Base-by-base conservation (phyloP, 2,113 vertebrate genomes). In the Odocoileus hemionus region DNA sequence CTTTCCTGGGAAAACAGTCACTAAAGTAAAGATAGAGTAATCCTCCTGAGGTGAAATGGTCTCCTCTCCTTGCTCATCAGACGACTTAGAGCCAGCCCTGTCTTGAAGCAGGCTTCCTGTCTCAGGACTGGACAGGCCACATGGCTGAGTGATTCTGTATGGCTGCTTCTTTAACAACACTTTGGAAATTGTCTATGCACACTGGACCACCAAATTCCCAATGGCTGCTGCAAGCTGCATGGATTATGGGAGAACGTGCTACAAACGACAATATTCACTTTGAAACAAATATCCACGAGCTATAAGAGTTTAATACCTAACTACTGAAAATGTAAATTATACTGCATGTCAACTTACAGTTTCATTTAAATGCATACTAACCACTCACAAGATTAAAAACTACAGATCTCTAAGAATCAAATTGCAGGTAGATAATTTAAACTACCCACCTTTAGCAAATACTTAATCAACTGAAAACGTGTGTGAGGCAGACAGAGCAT, bases 321-420 rank as follows among this genome's bases (percentile, higher is more conserved):
- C 39, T 13, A 25, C 58, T 93, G 88, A 74, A 94, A 97, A 97
- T 94, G 64, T 92, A 91, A 95, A 98, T 52, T 60, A 96, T 76
- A 97, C 14, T 91, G 55, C 30, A 95, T 36, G 85, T 21, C 70
- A 96, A 96, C 82, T 92, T 95, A 30, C 30, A 91, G 54, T 83
- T 98, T 91, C 25, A 96, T 93, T 97, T 96, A 96, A 98, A 94
- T 95, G 93, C 50, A 23, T 36, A 95, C 84, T 86, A 85, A 74
- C 33, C 95, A 96, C 92, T 87, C 96, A 39, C 3, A 61, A 96
- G 47, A 96, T 90, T 90, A 97, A 96, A 98, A 91, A 94, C 70
- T 89, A 97, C 88, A 98, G 43, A 98, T 70, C 50, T 91, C 47
- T 39, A 97, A 96, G 93, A 98, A 98, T 58, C 94, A 97, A 87